Evolutionary conservation across 2,113 vertebrate genomes (phyloP), one percentile per base, ranked within the genome.

Genomic region (Tamias sibiricus): DNA sequence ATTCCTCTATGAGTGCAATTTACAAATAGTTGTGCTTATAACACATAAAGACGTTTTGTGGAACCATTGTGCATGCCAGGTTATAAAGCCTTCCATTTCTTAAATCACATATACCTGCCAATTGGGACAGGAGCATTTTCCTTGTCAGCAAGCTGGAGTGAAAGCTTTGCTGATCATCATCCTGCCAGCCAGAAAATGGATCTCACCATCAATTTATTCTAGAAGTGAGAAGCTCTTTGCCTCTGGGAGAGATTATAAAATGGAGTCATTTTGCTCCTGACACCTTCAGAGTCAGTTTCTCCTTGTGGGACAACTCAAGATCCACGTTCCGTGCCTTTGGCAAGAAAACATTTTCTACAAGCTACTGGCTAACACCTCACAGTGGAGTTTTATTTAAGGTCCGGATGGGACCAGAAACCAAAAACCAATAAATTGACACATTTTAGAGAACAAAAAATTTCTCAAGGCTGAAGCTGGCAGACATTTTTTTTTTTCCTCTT

Each of bases 311-410:
- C 87, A 96, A 96, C 47, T 93, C 69, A 66, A 91, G 59, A 52
- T 89, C 87, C 72, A 94, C 35, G 0, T 20, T 95, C 95, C 68
- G 42, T 95, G 96, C 89, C 87, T 97, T 87, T 96, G 91, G 37
- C 92, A 98, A 92, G 80, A 97, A 96, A 98, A 96, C 2, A 97
- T 98, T 95, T 95, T 97, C 95, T 98, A 52, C 37, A 97, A 96
- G 90, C 75, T 96, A 83, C 91, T 97, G 95, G 59, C 40, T 97
- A 95, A 98, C 97, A 96, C 24, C 2, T 94, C 91, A 88, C 62
- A 54, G 93, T 90, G 87, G 87, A 95, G 20, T 96, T 96, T 98
- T 97, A 96, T 96, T 85, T 93, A 81, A 97, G 57, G 66, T 69
- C 80, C 54, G 0, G 24, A 7, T 85, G 86, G 47, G 85, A 80